Evolutionary conservation across 35 echinoderm and acorn worm species (phyloP), one percentile per base, ranked within the genome.

Genomic region (Chiridota heheva): DNA sequence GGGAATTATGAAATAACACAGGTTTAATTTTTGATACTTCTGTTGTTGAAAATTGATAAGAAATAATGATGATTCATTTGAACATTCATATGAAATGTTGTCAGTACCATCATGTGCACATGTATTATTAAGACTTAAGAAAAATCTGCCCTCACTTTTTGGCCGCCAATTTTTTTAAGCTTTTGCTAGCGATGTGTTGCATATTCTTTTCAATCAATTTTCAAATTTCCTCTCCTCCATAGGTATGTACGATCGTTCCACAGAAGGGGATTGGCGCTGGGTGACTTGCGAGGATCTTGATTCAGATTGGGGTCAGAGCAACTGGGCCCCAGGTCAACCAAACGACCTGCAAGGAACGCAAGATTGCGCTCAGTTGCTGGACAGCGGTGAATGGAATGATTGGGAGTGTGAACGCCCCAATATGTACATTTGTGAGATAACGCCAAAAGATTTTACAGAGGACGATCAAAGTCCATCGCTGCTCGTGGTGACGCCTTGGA

Each of bases 181-280:
- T n/a, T n/a, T n/a, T n/a, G n/a, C n/a, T n/a, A n/a, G n/a, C n/a
- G n/a, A n/a, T n/a, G n/a, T 51, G 47, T 22, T 53, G 10, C n/a
- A 12, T 53, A 53, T 53, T 53, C n/a, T n/a, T n/a, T 24, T 13
- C 16, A 66, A 24, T 0, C 16, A 22, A 15, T 66, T 29, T 22
- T 20, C 31, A 66, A 33, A 33, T 12, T 24, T 24, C 31, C 13
- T 66, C 15, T 66, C 30, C 13, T 24, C 15, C 15, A 57, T 29
- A 96, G 93, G 93, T 79, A 62, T 91, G 59, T 91, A 59, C 58
- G 93, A 96, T 63, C 60, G 58, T n/a, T 77, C 93, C 35, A 43
- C 73, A 3, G 93, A 96, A 18, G 93, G 88, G 44, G 69, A 67
- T 4, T 96, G 84, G 74, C 79, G 78, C 17, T 96, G 93, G 93